Conservation (phyloP, 2,113 vertebrate genomes). For the Macaca nemestrina region DNA sequence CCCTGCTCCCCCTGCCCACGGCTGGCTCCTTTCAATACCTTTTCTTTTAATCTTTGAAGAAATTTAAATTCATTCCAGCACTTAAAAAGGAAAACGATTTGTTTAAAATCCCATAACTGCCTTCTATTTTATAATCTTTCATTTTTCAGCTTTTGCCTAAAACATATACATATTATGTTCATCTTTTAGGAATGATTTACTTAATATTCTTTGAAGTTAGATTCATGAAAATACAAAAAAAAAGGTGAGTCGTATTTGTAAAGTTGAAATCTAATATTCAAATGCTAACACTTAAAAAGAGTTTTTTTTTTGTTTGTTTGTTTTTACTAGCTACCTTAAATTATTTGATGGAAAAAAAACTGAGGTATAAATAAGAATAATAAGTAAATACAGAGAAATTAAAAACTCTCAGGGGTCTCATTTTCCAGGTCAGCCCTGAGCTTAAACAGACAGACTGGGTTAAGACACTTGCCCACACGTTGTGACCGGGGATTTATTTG, state of each 20-base stretch:
- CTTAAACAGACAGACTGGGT: rapidly evolving
- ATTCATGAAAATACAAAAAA: not conserved
- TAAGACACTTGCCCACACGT: rapidly evolving
- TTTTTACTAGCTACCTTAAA: not conserved
- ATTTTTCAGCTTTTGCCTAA: not conserved
- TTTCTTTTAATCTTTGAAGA: not conserved
- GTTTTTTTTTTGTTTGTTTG: too few species aligned
- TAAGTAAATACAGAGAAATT: not conserved
- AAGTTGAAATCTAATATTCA: not conserved
- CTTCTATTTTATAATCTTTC: not conserved
- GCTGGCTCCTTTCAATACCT: not conserved
- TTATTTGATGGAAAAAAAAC: not conserved
- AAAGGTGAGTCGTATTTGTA: not conserved
- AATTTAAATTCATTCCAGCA: not conserved
- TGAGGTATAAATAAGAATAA: too few species aligned
- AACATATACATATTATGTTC: not conserved
- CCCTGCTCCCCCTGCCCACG: rapidly evolving
- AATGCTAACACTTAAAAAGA: not conserved
- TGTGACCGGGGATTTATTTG: rapidly evolving
- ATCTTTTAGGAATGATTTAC: not conserved
- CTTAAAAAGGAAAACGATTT: not conserved
- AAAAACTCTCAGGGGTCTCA: not conserved
- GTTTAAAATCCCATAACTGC: not conserved
- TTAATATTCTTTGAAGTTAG: not conserved
- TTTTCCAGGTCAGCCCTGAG: not conserved